These are phyloP conservation scores for Engystomops pustulosus DNA, from an alignment of 2,113 vertebrate species.

Conservation along the genomic window DNA sequence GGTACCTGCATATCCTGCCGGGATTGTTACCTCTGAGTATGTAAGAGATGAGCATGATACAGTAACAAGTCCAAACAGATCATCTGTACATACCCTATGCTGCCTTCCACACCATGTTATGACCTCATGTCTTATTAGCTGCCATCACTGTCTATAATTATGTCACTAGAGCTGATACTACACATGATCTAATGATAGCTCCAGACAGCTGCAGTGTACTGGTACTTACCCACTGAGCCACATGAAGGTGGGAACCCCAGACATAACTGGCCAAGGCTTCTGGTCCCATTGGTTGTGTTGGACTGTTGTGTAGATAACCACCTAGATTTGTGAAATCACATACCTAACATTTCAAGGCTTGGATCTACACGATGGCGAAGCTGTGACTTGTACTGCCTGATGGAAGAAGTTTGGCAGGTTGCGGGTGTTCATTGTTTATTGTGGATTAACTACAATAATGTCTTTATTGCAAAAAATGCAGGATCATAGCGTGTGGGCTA, in stretches of 20 bases:
- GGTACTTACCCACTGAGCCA: too few relatives aligned
- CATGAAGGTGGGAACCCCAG: too few relatives aligned
- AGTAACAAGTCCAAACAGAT: not conserved
- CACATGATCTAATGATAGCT: not conserved
- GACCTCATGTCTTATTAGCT: not conserved
- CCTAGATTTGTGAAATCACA: too few relatives aligned
- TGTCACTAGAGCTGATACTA: too few relatives aligned
- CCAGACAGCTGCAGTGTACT: not conserved
- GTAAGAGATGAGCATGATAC: not conserved
- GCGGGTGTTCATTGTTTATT: not conserved
- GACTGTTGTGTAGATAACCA: too few relatives aligned
- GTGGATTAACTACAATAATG: too few relatives aligned
- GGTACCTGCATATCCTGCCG: not conserved
- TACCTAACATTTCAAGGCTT: too few relatives aligned
- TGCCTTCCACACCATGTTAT: not conserved
- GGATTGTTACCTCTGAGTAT: not conserved
- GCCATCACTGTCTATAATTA: not conserved
- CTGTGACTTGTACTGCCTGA: not conserved
- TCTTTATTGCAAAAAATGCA: not conserved
- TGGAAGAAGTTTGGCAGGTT: not conserved
- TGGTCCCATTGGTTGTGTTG: too few relatives aligned
- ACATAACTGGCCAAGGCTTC: too few relatives aligned
- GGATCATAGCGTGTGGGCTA: not conserved
- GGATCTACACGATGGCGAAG: not conserved
- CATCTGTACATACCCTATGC: not conserved